Base-by-base conservation (phyloP, 2,888 invertebrate genomes). In the Thecophora atra region DNA sequence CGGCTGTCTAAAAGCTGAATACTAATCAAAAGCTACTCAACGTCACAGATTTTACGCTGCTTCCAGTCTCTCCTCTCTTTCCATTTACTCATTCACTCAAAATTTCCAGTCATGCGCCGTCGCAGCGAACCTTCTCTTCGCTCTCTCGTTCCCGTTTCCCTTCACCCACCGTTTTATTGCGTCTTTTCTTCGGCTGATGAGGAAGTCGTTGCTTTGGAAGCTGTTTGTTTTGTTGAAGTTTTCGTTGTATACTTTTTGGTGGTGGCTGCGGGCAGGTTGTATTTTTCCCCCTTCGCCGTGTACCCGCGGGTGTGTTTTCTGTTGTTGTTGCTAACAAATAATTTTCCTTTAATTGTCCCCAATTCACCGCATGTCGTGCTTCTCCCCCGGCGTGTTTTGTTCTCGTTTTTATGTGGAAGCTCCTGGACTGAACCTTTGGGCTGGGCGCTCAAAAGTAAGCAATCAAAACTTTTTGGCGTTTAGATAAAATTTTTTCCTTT, bases 241-340 rank as follows among this genome's bases (percentile, higher is more conserved):
- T 47, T 47, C 62, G 56, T 66, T 70, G 73, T 66, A 66, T 71
- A 66, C 71, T 73, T 73, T 74, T 66, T 13, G 66, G 69, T 56
- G 37, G 60, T 62, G 37, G 51, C 30, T 4, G 8, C 4, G 13
- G 13, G 21, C 13, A 17, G 19, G 28, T 54, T 51, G 47, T 19
- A 21, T 5, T 11, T 28, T 11, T 21, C 21, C 21, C 21, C 51
- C 28, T 51, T 64, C 6, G 7, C 0, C 37, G 30, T 8, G n/a
- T n/a, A n/a, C 13, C 28, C n/a, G 17, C 17, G 19, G 26, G 42
- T 30, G 11, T 11, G 6, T 58, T 24, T 21, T 8, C 28, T 54
- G 19, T 19, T 24, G 54, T 62, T 56, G 67, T 37, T 30, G 28
- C 51, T n/a, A n/a, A 26, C 65, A 51, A 66, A 51, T 66, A 17